phyloP scores from a whole-genome alignment of 2,888 invertebrate genomes.

The Agonopterix arenella region DNA sequence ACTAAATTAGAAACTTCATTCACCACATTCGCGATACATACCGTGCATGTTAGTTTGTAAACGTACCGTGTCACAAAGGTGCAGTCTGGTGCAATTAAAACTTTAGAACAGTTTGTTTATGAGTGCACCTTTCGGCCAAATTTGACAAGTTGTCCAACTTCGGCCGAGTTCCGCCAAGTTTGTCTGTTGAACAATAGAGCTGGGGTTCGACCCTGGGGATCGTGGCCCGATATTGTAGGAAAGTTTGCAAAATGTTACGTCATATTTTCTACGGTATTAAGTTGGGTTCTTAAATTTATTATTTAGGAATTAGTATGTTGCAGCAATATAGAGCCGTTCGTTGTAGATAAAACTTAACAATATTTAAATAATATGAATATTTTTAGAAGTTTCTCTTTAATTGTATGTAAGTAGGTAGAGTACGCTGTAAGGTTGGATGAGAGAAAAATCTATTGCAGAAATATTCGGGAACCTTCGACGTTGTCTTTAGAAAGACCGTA shows the following conservation, averaged over 20 bases:
- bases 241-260: conserved; percentile 44
- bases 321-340: no score
- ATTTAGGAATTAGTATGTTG: no score
- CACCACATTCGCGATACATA: conserved; percentile 8
- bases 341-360: no score
- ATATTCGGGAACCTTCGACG: no score
- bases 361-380: no score
- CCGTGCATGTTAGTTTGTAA: conserved; percentile 2
- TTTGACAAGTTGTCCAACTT: conserved; percentile 35
- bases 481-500: no score
- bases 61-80: conserved; percentile 28
- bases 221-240: conserved; percentile 42
- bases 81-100: conserved; percentile 68
- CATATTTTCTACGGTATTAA: conserved; percentile 16
- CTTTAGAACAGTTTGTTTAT: conserved; percentile 56
- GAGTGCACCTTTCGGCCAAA: conserved; percentile 62
- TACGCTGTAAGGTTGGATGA: no score
- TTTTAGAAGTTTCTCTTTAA: no score
- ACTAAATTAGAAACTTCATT: not conserved
- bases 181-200: conserved; percentile 48
- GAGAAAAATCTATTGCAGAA: no score
- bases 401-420: no score
- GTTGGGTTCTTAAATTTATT: no score
- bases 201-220: conserved; percentile 36
- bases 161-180: conserved; percentile 24